These are phyloP conservation scores for Nematolebias whitei DNA, from an alignment of 2,113 vertebrate species.

Conservation along the genomic window DNA sequence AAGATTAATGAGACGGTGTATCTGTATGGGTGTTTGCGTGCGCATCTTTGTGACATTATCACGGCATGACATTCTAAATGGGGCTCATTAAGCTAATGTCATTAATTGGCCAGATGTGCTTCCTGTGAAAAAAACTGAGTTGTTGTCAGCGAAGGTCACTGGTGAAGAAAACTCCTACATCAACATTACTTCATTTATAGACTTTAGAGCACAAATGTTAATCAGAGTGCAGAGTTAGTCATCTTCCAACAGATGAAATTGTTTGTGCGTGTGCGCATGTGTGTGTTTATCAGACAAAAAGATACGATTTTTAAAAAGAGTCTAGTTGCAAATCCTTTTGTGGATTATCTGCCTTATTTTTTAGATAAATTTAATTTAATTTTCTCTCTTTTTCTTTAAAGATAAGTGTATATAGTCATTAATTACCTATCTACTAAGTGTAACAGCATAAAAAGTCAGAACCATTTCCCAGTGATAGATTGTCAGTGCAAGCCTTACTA, in stretches of 20 bases:
- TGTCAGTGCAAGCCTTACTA: too few relatives aligned
- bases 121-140: constrained; percentile 42
- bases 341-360: neutral
- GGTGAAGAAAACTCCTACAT: constrained; percentile 46
- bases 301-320: neutral
- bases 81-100: constrained; percentile 76
- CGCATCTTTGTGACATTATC: constrained; percentile 54
- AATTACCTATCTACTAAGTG: neutral
- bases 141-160: constrained; percentile 65
- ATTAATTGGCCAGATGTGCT: constrained; percentile 76
- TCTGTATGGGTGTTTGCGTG: constrained; percentile 17
- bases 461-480: neutral
- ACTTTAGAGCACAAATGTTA: constrained; percentile 35
- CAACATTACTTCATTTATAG: constrained; percentile 49
- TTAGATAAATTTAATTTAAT: neutral
- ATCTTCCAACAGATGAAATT: constrained; percentile 7
- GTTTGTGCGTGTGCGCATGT: constrained; percentile 3
- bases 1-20: constrained; percentile 25
- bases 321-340: neutral
- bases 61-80: constrained; percentile 70
- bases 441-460: neutral
- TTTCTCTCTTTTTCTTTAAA: neutral
- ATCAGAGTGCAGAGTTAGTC: constrained; percentile 17
- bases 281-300: neutral
- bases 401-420: neutral